Evolutionary conservation across 2,888 invertebrate species (phyloP), one percentile per base, ranked within the genome.

Genomic region (Pherbina coryleti): DNA sequence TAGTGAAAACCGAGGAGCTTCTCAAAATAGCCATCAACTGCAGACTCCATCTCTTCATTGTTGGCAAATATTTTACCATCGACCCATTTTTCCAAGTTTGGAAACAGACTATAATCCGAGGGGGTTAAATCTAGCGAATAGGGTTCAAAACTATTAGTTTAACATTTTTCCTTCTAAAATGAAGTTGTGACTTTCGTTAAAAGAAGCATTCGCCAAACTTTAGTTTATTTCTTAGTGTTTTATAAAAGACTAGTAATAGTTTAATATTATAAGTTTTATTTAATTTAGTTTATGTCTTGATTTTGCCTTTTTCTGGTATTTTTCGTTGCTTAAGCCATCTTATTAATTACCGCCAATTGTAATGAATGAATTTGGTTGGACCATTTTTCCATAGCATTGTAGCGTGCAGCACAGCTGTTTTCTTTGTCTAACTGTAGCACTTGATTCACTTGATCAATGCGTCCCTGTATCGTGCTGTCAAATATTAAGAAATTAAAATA

Each of bases 331-430:
- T 91, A 96, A 83, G 95, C 94, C 95, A 98, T 97, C 93, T 97
- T 98, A 91, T 96, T 97, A 85, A 96, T 94, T 85, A 98, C 95
- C 76, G 97, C 96, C 85, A 94, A 92, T 89, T 98, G 98, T 85
- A 98, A 92, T 67, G 95, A 93, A 83, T 94, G 92, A 82, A 98
- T 92, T 91, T 98, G 98, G 89, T 94, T 93, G 79, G 97, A 97
- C 98, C 98, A 98, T 91, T 97, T 97, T 90, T 98, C 98, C 86
- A 98, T 92, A 67, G 98, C 98, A 86, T 93, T 93, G 91, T 98
- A 98, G 79, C 98, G 93, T 72, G 96, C 95, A 71, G 96, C 96
- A 86, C 95, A 94, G 81, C 94, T 93, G 73, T 95, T 94, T 82
- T 95, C 93, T 85, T 94, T 92, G 87, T 95, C 94, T 87, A 98